Conservation (phyloP, 2,797 vertebrate species). For the Mus spretus region DNA sequence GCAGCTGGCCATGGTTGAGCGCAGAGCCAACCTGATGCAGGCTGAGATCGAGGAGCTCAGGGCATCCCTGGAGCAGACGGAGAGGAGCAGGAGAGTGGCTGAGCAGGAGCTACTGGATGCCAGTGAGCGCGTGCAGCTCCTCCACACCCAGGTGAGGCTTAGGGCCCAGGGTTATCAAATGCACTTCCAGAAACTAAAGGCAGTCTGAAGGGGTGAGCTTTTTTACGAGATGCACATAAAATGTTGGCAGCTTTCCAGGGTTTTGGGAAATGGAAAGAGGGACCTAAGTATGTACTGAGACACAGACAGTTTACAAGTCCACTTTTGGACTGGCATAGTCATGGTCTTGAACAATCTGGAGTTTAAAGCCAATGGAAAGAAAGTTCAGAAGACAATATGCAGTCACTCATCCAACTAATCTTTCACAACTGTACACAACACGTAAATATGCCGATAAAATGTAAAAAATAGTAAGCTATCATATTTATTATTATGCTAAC, state of each 20-base stretch:
- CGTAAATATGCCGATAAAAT: slow-evolving; percentile 8
- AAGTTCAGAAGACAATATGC: neutral
- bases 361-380: slow-evolving; percentile 29
- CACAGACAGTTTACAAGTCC: neutral
- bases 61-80: slow-evolving; percentile 89
- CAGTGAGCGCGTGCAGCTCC: slow-evolving; percentile 88
- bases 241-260: neutral
- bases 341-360: neutral
- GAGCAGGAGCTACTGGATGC: slow-evolving; percentile 90
- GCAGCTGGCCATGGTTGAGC: slow-evolving; percentile 90
- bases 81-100: slow-evolving; percentile 88
- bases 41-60: slow-evolving; percentile 89
- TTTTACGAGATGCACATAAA: neutral
- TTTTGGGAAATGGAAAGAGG: neutral
- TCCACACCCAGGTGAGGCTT: slow-evolving; percentile 89
- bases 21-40: slow-evolving; percentile 88
- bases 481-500: neutral
- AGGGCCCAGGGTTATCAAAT: neutral
- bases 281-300: neutral
- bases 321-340: neutral
- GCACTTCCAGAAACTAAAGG: neutral
- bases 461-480: neutral
- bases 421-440: slow-evolving; percentile 19
- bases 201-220: neutral
- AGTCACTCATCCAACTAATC: neutral